phyloP scores from a whole-genome alignment of 2,797 vertebrate genomes.

The Paguma larvata region DNA sequence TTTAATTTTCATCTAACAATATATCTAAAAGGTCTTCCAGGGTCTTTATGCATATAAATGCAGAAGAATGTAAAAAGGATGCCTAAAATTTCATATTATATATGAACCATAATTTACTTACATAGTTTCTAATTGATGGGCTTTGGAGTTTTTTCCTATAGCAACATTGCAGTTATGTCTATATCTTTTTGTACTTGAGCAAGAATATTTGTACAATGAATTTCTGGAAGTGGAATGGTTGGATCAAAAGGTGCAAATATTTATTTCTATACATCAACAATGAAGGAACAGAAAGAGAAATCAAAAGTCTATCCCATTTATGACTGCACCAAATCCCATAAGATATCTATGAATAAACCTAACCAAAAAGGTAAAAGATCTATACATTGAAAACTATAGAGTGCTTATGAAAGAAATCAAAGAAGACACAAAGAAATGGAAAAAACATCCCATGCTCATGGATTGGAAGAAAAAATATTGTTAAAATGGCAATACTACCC shows the following conservation, averaged over 20 bases:
- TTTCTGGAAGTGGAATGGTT: background rate
- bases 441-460: too few relatives aligned
- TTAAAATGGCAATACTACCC: too few relatives aligned
- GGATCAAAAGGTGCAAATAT: background rate
- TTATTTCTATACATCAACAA: background rate
- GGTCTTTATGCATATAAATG: background rate
- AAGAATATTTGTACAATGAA: constrained; percentile 34
- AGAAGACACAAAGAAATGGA: too few relatives aligned
- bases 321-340: too few relatives aligned
- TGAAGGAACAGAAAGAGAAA: too few relatives aligned
- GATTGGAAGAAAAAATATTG: too few relatives aligned
- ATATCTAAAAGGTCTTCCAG: background rate
- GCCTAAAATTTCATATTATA: constrained; percentile 23
- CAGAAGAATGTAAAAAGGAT: background rate
- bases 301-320: too few relatives aligned
- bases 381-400: too few relatives aligned
- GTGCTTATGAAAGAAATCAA: too few relatives aligned
- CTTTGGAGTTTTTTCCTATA: background rate
- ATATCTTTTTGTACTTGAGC: background rate
- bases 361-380: too few relatives aligned
- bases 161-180: background rate
- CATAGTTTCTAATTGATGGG: background rate
- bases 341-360: too few relatives aligned
- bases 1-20: background rate
- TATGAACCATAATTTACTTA: constrained; percentile 26